Base-by-base conservation (phyloP, 2,113 vertebrate species). In the Phalacrocorax brasilianus region DNA sequence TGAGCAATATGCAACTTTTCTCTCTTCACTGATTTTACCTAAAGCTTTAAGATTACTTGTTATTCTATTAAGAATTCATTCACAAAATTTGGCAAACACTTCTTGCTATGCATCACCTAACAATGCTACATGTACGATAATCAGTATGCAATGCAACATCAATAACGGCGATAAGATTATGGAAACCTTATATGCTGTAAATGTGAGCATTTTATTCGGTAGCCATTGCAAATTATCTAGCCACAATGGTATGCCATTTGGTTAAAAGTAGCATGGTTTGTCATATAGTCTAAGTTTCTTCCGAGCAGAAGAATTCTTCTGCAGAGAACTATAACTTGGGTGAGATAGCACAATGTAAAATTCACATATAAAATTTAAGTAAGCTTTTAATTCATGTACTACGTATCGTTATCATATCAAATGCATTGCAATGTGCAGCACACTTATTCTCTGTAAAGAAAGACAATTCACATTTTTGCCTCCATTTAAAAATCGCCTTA, bases 331-430 rank as follows among this genome's bases (percentile, higher is more conserved):
- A 8, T 6, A 38, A 9, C 3, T 21, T 6, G 24, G 26, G 10
- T 58, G 35, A 85, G 27, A 62, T 11, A 7, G 11, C 11, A n/a
- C 17, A 72, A 21, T 22, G 3, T 33, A 72, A 95, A 85, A 78
- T 67, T 53, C 27, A 66, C 5, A 32, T 44, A 35, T 14, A 12
- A 92, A 83, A 67, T 58, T 35, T 27, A 50, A 78, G 10, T 40
- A 82, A 71, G 3, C 2, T 63, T 85, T 80, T 79, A 53, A 67
- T 63, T 74, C 0, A 58, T 6, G 2, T 72, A 49, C 8, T 67
- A 8, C 0, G 0, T 44, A 27, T 40, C 63, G 2, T 62, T 8
- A 59, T 44, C 20, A 28, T 32, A 52, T 26, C 38, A 52, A 50
- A 63, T 15, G 10, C 23, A 14, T 22, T 75, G n/a, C 33, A 85